Base-by-base conservation (phyloP, 2,888 invertebrate species). In the Dryococelus australis region DNA sequence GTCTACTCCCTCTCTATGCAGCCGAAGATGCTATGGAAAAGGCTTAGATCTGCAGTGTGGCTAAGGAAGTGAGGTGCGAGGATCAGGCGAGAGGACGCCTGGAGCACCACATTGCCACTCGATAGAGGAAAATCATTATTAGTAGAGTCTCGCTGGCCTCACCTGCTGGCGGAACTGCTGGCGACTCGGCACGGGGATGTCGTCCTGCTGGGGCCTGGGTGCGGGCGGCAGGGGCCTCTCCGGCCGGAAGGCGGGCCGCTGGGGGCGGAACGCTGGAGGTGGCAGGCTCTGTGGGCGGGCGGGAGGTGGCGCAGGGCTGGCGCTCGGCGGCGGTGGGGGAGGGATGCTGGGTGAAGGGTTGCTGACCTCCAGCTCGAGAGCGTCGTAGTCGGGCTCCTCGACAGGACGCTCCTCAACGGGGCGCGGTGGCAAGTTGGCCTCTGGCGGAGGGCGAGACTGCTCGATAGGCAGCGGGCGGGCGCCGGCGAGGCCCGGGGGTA, bases 311-410 rank as follows among this genome's bases (percentile, higher is more conserved):
- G 90, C 81, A 89, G 89, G 35, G 88, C 86, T 65, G 89, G 89
- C 6, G 87, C 87, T 53, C 89, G 89, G 87, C 27, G 88, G 86
- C 6, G 88, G 84, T n/a, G 89, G 87, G 83, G 87, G 43, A 27
- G 87, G 28, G 92, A 93, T 5, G 93, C 92, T 5, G 13, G 94
- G 94, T 47, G 65, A 43, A 13, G 80, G 79, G 26, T 84, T 84
- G 10, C 94, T 93, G 84, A 94, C 94, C 88, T 93, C 93, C 88
- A 94, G 94, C 86, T 94, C 94, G 83, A 92, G 90, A 85, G 92
- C 91, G 86, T 94, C 95, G 20, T 65, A 65, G 20, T 65, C 65
- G 10, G 65, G 65, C 88, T 96, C 95, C 92, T 96, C 95, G 35
- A 89, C 89, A n/a, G 89, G 88, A 0, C 90, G 89, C 87, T 90